A percentile compares a stretch with the other conserved stretches of the same genome.
These are phyloP conservation scores for Sebastes nivosus DNA, from an alignment of 2,797 vertebrate genomes.

Conservation along the genomic window DNA sequence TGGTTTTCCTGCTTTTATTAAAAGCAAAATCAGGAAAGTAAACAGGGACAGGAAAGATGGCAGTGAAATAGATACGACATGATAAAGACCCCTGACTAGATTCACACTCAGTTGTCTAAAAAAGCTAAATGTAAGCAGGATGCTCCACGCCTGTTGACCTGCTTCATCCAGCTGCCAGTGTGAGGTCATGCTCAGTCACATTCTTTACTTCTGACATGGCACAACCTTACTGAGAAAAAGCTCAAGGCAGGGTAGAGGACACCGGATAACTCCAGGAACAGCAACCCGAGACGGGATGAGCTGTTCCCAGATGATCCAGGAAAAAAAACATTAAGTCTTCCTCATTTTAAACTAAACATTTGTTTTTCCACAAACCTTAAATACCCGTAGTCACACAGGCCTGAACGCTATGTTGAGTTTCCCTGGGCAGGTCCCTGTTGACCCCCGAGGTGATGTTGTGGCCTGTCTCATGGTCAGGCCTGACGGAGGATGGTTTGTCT, in stretches of 20 bases:
- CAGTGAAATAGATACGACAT: not conserved
- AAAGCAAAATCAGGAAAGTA: not conserved
- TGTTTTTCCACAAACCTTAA: not conserved
- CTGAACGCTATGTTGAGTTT: constrained; percentile 1
- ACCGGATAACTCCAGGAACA: not conserved
- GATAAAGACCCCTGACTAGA: not conserved
- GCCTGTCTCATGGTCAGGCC: constrained; percentile 18
- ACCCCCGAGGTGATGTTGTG: constrained; percentile 11
- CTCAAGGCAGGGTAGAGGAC: not conserved
- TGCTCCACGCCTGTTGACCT: not conserved
- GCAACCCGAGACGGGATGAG: not conserved
- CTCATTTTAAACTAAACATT: not conserved
- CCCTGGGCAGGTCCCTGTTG: constrained; percentile 4
- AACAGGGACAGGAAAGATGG: not conserved
- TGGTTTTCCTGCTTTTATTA: not conserved
- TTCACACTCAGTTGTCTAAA: not conserved
- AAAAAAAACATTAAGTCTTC: not conserved
- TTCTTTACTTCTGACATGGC: not conserved
- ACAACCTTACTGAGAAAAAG: not conserved
- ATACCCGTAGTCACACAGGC: not conserved
- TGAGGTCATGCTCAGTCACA: constrained; percentile 3
- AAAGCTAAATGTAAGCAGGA: not conserved
- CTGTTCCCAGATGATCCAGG: not conserved
- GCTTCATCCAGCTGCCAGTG: not conserved
- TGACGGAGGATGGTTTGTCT: constrained; percentile 8